A percentile compares a stretch with the other conserved stretches of the same genome.
These are phyloP conservation scores for Sapajus apella DNA, from an alignment of 2,113 vertebrate genomes.

Conservation along the genomic window DNA sequence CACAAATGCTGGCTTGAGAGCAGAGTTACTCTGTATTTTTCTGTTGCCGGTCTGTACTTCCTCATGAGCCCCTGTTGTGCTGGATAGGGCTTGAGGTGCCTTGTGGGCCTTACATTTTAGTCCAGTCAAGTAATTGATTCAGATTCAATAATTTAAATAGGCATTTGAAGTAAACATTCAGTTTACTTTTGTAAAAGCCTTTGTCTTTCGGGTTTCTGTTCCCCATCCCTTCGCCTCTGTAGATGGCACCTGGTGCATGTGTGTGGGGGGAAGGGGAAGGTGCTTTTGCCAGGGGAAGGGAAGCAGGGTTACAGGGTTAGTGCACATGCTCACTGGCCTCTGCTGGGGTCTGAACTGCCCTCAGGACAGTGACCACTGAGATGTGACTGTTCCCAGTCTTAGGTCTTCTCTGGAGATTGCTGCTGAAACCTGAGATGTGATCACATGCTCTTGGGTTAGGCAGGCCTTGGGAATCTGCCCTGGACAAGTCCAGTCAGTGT, in stretches of 20 bases:
- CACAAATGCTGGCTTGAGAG: not conserved
- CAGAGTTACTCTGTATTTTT: not conserved
- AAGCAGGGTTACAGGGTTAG: no score
- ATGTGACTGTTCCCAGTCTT: not conserved
- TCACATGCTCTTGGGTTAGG: not conserved
- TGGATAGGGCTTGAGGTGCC: not conserved
- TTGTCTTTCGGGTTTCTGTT: not conserved
- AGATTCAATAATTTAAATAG: not conserved
- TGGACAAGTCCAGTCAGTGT: not conserved
- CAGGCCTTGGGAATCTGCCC: not conserved
- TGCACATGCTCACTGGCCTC: not conserved
- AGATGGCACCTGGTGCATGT: not conserved
- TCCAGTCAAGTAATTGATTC: not conserved
- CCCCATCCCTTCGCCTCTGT: not conserved
- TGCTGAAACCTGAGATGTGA: not conserved
- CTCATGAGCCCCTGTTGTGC: not conserved
- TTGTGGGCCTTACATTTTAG: not conserved
- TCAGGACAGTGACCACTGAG: not conserved
- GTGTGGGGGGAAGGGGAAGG: no score
- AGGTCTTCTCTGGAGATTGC: not conserved
- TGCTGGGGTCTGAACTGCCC: not conserved
- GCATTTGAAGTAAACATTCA: not conserved
- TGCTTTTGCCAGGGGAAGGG: not conserved
- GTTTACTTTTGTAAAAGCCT: not conserved
- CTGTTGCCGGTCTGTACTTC: not conserved